phyloP scores from a whole-genome alignment of 2,797 vertebrate species.

The Smutsia temminckii region DNA sequence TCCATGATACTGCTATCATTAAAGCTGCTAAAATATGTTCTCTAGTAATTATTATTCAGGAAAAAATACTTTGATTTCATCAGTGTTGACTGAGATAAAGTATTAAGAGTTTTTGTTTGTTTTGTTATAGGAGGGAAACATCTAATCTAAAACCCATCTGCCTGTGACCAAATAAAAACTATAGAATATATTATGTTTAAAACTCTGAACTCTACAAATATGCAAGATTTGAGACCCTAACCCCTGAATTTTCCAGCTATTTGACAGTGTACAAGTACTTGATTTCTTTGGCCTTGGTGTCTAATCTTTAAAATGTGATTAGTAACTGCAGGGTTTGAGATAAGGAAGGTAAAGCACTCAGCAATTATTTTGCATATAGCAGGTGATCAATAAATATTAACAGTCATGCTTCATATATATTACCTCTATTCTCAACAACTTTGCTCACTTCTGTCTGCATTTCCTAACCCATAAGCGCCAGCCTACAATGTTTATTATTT shows the following conservation, averaged over 20 bases:
- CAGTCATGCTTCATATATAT: not conserved
- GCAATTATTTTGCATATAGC: not conserved
- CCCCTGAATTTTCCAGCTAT: not conserved
- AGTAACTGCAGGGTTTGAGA: not conserved
- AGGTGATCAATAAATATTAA: not conserved
- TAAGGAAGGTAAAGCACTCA: not conserved
- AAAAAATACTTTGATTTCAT: not conserved
- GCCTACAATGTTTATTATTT: not conserved
- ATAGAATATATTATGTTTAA: not conserved
- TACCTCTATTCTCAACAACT: not conserved
- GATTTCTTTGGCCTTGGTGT: not conserved
- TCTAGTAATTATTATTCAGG: not conserved
- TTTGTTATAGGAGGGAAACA: not conserved
- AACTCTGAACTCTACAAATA: not conserved
- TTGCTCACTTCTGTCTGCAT: not conserved
- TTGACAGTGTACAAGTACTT: not conserved
- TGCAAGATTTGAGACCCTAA: not conserved
- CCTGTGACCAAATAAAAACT: not conserved
- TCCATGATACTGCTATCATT: not conserved
- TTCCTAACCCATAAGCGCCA: not conserved
- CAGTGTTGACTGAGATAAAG: not conserved
- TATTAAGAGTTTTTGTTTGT: not conserved
- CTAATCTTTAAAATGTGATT: not conserved
- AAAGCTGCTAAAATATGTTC: not conserved
- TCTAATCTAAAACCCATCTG: not conserved